phyloP scores from a whole-genome alignment of 2,888 invertebrate genomes.

The Dolichomitus sp. region DNA sequence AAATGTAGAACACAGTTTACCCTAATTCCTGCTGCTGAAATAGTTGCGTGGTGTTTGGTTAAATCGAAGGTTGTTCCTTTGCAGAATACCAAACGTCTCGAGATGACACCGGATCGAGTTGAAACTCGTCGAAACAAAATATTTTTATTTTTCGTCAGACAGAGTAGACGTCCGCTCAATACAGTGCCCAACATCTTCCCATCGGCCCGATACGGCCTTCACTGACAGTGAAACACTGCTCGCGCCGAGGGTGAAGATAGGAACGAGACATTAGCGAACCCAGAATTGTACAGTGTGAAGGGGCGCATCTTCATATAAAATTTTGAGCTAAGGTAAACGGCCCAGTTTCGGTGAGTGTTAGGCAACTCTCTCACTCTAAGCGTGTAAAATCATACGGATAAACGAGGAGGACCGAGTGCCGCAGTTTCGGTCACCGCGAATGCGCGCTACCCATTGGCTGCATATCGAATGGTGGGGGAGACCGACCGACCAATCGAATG shows the following conservation, averaged over 20 bases:
- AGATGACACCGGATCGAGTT: constrained; percentile 49
- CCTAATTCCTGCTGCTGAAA: constrained; percentile 65
- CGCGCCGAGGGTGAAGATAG: constrained; percentile 24
- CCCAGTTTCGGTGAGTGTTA: no score
- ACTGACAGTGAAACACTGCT: constrained; percentile 29
- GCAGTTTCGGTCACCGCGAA: no score
- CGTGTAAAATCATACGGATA: no score
- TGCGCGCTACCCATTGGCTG: no score
- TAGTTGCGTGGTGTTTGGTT: constrained; percentile 52
- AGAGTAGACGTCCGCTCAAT: constrained; percentile 69
- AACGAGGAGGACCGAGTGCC: no score
- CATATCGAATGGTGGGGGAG: no score
- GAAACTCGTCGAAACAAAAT: constrained; percentile 64
- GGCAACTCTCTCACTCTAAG: no score
- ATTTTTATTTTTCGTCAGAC: constrained; percentile 57
- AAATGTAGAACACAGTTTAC: constrained; percentile 54
- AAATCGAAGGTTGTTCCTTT: constrained; percentile 64
- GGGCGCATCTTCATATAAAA: background rate
- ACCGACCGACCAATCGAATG: no score
- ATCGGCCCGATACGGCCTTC: constrained; percentile 21
- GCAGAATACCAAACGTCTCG: constrained; percentile 65
- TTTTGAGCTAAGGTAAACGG: no score
- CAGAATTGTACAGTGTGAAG: background rate
- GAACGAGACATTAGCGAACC: constrained; percentile 12
- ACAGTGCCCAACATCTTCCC: constrained; percentile 73